Evolutionary conservation across 2,888 invertebrate species (phyloP).

Genomic region (Andrena trimmerana): DNA sequence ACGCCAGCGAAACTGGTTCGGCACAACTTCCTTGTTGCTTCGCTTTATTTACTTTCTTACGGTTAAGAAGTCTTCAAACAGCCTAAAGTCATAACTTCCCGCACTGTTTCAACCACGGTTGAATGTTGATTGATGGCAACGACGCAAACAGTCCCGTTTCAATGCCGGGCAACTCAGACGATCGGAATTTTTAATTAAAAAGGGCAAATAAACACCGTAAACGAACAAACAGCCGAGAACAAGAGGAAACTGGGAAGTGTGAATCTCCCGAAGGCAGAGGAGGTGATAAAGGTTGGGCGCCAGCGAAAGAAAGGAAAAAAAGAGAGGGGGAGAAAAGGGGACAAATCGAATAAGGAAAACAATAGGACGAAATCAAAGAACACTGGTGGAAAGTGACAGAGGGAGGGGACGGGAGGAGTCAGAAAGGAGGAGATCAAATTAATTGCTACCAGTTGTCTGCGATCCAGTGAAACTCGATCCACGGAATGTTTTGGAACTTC

Average conservation of each 20-base stretch:
- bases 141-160: background rate
- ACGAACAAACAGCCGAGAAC: conserved; percentile 2
- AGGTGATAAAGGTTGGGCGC: background rate
- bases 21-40: background rate
- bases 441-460: conserved; percentile 51
- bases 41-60: background rate
- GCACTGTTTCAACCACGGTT: background rate
- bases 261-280: background rate
- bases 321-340: background rate
- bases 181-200: conserved; percentile 13
- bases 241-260: background rate
- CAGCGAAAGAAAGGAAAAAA: background rate
- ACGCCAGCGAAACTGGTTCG: background rate
- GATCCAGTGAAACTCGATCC: conserved; percentile 41
- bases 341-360: conserved; percentile 18
- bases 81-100: background rate
- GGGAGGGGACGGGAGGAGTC: background rate
- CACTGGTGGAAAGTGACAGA: background rate
- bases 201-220: conserved; percentile 6
- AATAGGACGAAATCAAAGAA: conserved; percentile 14
- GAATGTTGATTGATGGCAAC: background rate
- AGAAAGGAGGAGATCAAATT: conserved; percentile 36
- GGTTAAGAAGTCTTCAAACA: background rate
- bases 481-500: conserved; percentile 54
- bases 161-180: background rate